Base-by-base conservation (phyloP, 2,888 invertebrate genomes). In the Siphlonurus alternatus region DNA sequence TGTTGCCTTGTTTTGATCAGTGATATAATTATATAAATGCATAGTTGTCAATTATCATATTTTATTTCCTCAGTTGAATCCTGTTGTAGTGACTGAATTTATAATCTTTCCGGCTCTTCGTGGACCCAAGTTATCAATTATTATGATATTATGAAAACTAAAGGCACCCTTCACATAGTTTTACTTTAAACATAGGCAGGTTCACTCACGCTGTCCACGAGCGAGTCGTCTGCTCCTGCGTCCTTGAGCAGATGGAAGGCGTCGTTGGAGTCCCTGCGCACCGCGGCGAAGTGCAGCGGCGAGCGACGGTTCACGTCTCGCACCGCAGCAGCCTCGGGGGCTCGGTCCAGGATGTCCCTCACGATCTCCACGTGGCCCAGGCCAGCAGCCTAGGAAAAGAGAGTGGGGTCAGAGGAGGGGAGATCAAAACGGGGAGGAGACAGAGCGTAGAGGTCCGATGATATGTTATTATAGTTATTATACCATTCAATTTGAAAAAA, bases 211-310 rank as follows among this genome's bases (percentile, higher is more conserved):
- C 88, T 87, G 75, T 96, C 95, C 54, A 87, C 77, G 64, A 84
- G 82, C 68, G 86, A 86, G 75, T 92, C 89, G 71, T 93, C 91
- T 22, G 93, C 91, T 25, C 94, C 94, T 23, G 87, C 81, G 68
- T 84, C 84, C 38, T 89, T 81, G 15, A 96, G 80, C 64, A 88
- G 82, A 71, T 88, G 84, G 72, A 86, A 93, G 71, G 88, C 86
- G 22, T 64, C 62, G 67, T 84, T 85, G 63, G 87, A 87, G 70
- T 92, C 91, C 73, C 88, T 87, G 23, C 86, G 79, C 18, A 87
- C 82, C 1, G 91, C 90, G 0, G 93, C 89, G 76, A 91, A 95
- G 76, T 95, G 94, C 61, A 95, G 76, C 0, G 95, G 87, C 0
- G 92, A 92, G 68, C 91, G 81, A 23, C 93, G 93, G 66, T 93